Conservation (phyloP, 1,140 invertebrate genomes). For the Dufourea novaeangliae region DNA sequence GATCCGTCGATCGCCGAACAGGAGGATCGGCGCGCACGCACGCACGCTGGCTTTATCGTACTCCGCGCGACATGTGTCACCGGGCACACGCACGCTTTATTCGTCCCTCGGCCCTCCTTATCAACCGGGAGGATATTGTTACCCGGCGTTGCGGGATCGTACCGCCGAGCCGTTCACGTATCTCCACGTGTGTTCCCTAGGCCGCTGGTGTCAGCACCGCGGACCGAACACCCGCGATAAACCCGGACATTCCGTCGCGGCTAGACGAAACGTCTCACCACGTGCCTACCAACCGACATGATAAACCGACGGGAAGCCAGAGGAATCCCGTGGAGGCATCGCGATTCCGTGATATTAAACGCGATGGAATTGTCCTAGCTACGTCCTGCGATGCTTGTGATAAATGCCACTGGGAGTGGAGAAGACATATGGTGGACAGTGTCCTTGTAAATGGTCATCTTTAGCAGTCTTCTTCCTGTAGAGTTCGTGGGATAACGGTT, state of each 20-base stretch:
- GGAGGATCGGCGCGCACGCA: constrained; percentile 13
- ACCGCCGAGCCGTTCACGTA: constrained; percentile 36
- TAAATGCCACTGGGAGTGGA: too few relatives aligned
- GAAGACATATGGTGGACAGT: too few relatives aligned
- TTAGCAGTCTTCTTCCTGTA: too few relatives aligned
- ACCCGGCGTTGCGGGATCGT: constrained; percentile 56
- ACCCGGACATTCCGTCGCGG: constrained; percentile 14
- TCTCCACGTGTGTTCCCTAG: constrained; percentile 55
- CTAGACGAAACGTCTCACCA: constrained; percentile 18
- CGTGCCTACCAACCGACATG: not conserved
- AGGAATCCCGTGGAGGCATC: not conserved
- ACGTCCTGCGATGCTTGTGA: not conserved
- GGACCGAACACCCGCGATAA: constrained; percentile 46
- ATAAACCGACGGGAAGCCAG: not conserved
- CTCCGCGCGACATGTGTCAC: constrained; percentile 49
- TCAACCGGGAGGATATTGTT: constrained; percentile 57
- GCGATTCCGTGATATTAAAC: not conserved
- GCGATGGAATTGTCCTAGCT: not conserved
- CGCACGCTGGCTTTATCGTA: constrained; percentile 43
- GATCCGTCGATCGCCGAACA: not conserved
- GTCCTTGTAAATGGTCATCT: too few relatives aligned
- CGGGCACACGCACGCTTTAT: constrained; percentile 25
- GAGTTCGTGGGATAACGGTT: too few relatives aligned
- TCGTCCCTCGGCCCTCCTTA: constrained; percentile 40
- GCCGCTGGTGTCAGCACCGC: constrained; percentile 53